A percentile compares a stretch with the other conserved stretches of the same genome.
These are phyloP conservation scores for Pseudochirops corinnae DNA, from an alignment of 2,797 vertebrate species.

Conservation along the genomic window DNA sequence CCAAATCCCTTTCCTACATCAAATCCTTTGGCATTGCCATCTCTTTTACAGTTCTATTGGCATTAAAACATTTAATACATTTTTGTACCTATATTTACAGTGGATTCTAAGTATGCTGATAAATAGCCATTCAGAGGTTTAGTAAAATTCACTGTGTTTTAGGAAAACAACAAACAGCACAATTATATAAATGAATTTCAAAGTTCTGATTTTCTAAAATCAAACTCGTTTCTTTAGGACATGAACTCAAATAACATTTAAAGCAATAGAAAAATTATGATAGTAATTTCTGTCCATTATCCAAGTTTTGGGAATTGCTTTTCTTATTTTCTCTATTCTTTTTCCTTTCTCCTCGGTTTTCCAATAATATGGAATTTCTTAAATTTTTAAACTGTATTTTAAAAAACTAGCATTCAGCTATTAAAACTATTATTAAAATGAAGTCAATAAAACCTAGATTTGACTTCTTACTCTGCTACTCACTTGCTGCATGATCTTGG, in stretches of 20 bases:
- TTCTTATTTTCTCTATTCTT: neutral
- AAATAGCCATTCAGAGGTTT: conserved; percentile 34
- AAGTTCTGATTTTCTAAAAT: conserved; percentile 41
- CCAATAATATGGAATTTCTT: neutral
- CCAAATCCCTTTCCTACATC: neutral
- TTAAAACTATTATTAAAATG: neutral
- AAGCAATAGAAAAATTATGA: conserved; percentile 31
- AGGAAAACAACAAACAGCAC: neutral
- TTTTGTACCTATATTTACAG: neutral
- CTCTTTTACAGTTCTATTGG: neutral
- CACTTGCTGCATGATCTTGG: neutral
- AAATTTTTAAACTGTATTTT: neutral
- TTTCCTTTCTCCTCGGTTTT: neutral
- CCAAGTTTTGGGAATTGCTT: neutral
- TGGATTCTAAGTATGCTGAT: neutral
- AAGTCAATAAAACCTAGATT: neutral
- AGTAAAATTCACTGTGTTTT: neutral
- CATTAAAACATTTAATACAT: neutral
- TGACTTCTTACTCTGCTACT: neutral
- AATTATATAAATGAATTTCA: neutral
- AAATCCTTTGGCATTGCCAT: neutral
- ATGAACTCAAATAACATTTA: conserved; percentile 41
- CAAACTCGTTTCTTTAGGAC: conserved; percentile 5
- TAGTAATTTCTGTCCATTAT: conserved; percentile 22
- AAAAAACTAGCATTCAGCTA: no score